phyloP scores from a whole-genome alignment of 92 coral and sea anemone species.

The Phenganax stokvisi region DNA sequence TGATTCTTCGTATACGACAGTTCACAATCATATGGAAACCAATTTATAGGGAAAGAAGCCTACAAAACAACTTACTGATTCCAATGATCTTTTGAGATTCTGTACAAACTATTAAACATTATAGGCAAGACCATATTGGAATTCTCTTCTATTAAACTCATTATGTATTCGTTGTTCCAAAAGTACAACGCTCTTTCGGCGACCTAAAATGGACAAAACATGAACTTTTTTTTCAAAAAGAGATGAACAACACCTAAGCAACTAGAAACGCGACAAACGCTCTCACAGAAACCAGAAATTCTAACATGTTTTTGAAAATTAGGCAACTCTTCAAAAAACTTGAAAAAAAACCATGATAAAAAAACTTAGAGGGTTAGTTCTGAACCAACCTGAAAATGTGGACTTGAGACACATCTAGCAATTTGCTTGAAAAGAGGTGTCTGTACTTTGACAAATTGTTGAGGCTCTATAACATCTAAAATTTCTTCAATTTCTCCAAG shows the following conservation, averaged over 20 bases:
- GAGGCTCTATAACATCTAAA: constrained; percentile 97
- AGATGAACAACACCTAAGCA: no score
- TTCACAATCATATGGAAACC: no score
- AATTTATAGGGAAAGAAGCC: not conserved
- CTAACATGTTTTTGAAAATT: no score
- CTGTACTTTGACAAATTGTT: constrained; percentile 85
- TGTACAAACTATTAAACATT: constrained; percentile 96
- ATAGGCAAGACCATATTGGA: constrained; percentile 84
- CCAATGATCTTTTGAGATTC: constrained; percentile 99
- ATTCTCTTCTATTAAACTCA: constrained; percentile 97
- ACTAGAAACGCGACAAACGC: no score
- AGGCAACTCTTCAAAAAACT: no score
- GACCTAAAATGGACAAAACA: constrained; percentile 53
- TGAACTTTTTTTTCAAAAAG: no score
- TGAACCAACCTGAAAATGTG: constrained; percentile 85
- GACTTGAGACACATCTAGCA: constrained; percentile 95
- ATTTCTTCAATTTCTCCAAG: constrained; percentile 99
- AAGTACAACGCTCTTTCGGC: constrained; percentile 97
- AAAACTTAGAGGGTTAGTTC: no score
- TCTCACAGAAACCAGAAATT: no score
- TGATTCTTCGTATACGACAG: no score
- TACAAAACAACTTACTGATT: constrained; percentile 71
- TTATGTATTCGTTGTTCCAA: constrained; percentile 99
- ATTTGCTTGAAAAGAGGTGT: constrained; percentile 75
- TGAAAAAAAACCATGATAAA: no score